Base-by-base conservation (phyloP, 2,888 invertebrate species). In the Plagodis pulveraria region DNA sequence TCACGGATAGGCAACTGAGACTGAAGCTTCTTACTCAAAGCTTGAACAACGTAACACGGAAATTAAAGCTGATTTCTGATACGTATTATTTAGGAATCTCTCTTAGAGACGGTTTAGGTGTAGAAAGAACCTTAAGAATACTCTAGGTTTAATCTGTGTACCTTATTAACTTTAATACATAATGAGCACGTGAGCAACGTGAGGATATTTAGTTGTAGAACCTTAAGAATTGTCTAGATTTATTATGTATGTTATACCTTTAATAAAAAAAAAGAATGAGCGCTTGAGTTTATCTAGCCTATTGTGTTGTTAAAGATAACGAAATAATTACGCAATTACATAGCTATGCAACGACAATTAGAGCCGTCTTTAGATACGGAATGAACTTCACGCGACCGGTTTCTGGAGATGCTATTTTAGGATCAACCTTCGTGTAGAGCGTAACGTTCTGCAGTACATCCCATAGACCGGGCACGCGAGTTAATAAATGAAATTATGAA, bases 1-100 rank as follows among this genome's bases (percentile, higher is more conserved):
- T 76, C 84, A 84, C 80, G 80, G 73, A 73, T 76, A 74, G 78
- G 62, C 63, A 45, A 42, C 50, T 48, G 54, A 58, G 48, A 52
- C 45, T 51, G 57, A 55, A 40, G 60, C 50, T 69, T 69, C 58
- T 67, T 65, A 51, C 47, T 51, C 52, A 54, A 56, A 58, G 58
- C 59, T 62, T 74, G 72, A 72, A 71, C 72, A 70, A 72, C 56
- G 63, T 72, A 73, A 74, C 70, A 62, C 70, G 73, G 67, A 73
- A 71, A 72, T 73, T 60, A 55, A 63, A 42, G 34, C 55, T 48
- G 44, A 51, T 10, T 48, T 50, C 40, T 49, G 7, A 50, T 41
- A 46, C 38, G 6, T 40, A 51, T 44, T 40, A 5, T 42, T 22
- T 8, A 36, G 45, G 49, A 33, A 43, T 44, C 50, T 50, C 44